Evolutionary conservation across 2,797 vertebrate species (phyloP), one percentile per base, ranked within the genome.

Genomic region (Sebastes minor): DNA sequence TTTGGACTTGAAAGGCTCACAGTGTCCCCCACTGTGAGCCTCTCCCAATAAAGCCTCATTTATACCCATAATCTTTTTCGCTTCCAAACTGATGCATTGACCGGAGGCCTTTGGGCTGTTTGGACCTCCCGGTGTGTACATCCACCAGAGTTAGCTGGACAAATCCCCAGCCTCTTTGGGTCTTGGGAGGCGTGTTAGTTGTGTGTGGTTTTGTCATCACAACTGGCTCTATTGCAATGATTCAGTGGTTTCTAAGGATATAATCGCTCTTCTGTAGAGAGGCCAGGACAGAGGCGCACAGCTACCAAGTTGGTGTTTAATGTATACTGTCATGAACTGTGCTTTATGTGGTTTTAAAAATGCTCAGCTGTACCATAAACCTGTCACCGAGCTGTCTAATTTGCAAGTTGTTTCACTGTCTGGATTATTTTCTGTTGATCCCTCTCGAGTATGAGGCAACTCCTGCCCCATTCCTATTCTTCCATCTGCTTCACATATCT

Each of bases 1-100:
- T 55, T 55, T 11, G 35, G n/a, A 22, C 55, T 74, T 76, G 49
- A 82, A 85, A 82, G 71, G 71, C 22, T 73, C 77, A 49, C 83
- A 68, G 74, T 27, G 53, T 68, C 49, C 22, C 49, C 49, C 49
- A 23, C 23, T 23, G 23, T 23, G 23, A 23, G 23, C 23, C 23
- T 68, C 49, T 53, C 49, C 49, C 49, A 23, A 23, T 23, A 23
- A 23, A 23, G 75, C 67, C 56, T 82, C 68, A 69, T 79, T 78
- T 81, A 78, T 63, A 80, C 57, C 53, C 42, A 53, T 49, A 75
- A 82, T 71, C 27, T 66, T 33, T 62, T 78, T 74, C 57, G 20
- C 74, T 74, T 70, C 28, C 55, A 65, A 46, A 76, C n/a, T 30
- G 68, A 80, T 23, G 16, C 69, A 46, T 18, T 62, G 70, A 78